phyloP scores from a whole-genome alignment of 2,113 vertebrate genomes.

The Xiphophorus hellerii region DNA sequence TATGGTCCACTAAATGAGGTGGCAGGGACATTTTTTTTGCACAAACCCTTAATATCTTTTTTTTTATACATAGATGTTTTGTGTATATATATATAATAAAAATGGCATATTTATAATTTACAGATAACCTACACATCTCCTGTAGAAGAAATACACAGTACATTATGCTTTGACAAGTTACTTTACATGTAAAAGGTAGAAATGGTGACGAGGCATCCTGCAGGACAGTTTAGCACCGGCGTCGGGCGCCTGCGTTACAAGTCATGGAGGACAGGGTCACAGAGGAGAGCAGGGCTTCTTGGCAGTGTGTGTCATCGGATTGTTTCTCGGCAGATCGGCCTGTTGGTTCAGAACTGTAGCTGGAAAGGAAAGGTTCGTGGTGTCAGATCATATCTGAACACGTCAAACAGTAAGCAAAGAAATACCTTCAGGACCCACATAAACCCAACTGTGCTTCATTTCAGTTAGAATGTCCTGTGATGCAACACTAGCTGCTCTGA shows the following conservation, averaged over 20 bases:
- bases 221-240: slow-evolving; percentile 74
- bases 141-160: slow-evolving; percentile 93
- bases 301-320: slow-evolving; percentile 77
- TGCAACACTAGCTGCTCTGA: not conserved
- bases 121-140: slow-evolving; percentile 83
- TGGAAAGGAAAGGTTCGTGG: slow-evolving; percentile 5
- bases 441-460: not conserved
- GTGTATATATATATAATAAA: slow-evolving; percentile 74
- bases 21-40: slow-evolving; percentile 78
- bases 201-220: slow-evolving; percentile 74
- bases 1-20: slow-evolving; percentile 84
- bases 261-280: not conserved
- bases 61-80: slow-evolving; percentile 73
- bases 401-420: not conserved
- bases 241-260: slow-evolving; percentile 62
- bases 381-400: not conserved
- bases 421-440: not conserved
- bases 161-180: slow-evolving; percentile 87
- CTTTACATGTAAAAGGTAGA: slow-evolving; percentile 91
- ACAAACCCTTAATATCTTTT: slow-evolving; percentile 87
- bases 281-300: slow-evolving; percentile 71
- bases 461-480: not conserved
- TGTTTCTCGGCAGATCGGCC: slow-evolving; percentile 47
- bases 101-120: slow-evolving; percentile 98
- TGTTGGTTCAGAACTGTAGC: slow-evolving; percentile 67